Conservation (phyloP, 2,113 vertebrate genomes). For the Lagopus leucura region DNA sequence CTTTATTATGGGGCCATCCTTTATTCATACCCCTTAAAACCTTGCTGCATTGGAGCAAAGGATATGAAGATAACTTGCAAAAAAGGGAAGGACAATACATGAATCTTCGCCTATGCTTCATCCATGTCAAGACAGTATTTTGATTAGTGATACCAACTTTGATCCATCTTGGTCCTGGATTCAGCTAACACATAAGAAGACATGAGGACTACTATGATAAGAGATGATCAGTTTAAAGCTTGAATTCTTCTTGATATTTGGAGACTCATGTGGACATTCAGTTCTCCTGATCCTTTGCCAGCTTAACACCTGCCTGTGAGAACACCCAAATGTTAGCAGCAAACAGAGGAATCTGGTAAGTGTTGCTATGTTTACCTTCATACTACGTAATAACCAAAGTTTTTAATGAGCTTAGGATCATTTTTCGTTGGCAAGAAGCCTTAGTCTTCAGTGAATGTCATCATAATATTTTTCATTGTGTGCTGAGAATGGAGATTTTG, state of each 20-base stretch:
- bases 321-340: neutral
- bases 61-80: neutral
- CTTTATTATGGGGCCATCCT: neutral
- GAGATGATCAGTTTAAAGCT: too few relatives aligned
- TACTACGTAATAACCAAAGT: neutral
- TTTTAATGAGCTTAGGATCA: neutral
- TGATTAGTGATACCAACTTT: neutral
- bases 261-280: neutral
- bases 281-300: neutral
- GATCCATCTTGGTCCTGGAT: neutral
- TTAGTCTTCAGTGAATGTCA: neutral
- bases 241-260: neutral
- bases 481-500: neutral
- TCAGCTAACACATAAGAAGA: neutral
- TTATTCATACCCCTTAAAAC: neutral
- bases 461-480: neutral
- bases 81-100: neutral
- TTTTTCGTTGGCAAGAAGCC: neutral
- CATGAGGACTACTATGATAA: neutral
- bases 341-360: conserved; percentile 16
- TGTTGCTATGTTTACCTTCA: neutral
- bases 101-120: neutral
- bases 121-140: neutral
- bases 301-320: neutral
- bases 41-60: neutral